Conservation (phyloP, 2,888 invertebrate genomes). For the Flabesymbios commensalis region DNA sequence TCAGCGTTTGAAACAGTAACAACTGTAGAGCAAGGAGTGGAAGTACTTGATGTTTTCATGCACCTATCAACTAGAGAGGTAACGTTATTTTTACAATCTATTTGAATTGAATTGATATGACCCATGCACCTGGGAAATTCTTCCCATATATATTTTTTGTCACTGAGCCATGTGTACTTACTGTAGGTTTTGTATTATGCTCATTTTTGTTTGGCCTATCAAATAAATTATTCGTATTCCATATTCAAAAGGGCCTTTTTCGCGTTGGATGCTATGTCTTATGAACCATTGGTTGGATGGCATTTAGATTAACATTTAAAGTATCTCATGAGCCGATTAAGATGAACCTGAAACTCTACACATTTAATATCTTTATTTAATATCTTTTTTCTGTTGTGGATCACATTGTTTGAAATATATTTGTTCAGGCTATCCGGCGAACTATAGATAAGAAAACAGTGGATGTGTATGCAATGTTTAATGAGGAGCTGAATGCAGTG, state of each 20-base stretch:
- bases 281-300: no score
- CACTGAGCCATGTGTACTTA: not conserved
- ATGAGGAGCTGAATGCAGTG: constrained; percentile 74
- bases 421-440: constrained; percentile 59
- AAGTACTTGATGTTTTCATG: constrained; percentile 76
- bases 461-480: constrained; percentile 70
- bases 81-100: constrained; percentile 3
- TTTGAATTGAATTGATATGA: not conserved
- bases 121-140: not conserved
- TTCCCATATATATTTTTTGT: not conserved
- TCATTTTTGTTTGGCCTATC: not conserved
- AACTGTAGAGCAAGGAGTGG: constrained; percentile 80
- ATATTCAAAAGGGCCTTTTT: constrained; percentile 78
- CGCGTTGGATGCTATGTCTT: no score
- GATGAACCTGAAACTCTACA: no score
- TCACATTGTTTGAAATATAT: no score
- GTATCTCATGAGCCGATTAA: no score
- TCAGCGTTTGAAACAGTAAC: constrained; percentile 78
- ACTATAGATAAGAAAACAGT: constrained; percentile 68
- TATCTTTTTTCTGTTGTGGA: no score
- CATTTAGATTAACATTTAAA: no score
- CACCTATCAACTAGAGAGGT: constrained; percentile 75
- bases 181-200: not conserved
- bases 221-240: constrained; percentile 68
- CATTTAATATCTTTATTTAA: no score